Base-by-base conservation (phyloP, 1,140 invertebrate genomes). In the Notospermus geniculatus region DNA sequence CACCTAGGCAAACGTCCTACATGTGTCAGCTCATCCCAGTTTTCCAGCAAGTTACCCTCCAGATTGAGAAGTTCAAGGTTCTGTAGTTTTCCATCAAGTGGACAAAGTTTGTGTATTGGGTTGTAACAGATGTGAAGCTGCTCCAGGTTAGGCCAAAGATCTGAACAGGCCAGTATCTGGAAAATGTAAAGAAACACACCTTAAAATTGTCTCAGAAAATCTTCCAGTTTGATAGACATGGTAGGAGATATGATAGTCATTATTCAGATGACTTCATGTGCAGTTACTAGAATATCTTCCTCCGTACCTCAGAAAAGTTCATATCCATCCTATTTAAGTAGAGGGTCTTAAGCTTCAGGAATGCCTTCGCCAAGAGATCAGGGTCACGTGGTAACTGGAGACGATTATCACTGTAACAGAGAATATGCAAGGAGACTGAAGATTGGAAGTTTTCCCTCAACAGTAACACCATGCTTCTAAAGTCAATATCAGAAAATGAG, bases 1-100 rank as follows among this genome's bases (percentile, higher is more conserved):
- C 67, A 92, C 83, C 63, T 74, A 54, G 73, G 68, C 57, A 85
- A 80, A 45, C 79, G 77, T 22, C 87, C 87, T 52, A 95, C 78
- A 74, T 92, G 90, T 64, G 88, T 80, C 27, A 95, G 79, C 80
- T 94, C 88, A 57, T 85, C 75, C 89, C 92, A 95, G 63, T 83
- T 82, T 57, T 80, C 74, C 52, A 96, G 85, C 22, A 84, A 82
- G 80, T 95, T 95, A 19, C 87, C 86, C 78, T 92, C 88, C n/a
- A 95, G 79, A 64, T 90, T 87, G 7, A 95, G 72, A 67, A 80
- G 74, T 68, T 76, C 78, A 43, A 79, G 45, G 25, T 69, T 57
- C n/a, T 67, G 61, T 9, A 83, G 71, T 62, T 57, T 64, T 57
- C n/a, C 67, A 27, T 41, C 84, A 77, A 30, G 66, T 60, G 17